Conservation (phyloP, 1,140 invertebrate genomes). For the Hypothenemus hampei region DNA sequence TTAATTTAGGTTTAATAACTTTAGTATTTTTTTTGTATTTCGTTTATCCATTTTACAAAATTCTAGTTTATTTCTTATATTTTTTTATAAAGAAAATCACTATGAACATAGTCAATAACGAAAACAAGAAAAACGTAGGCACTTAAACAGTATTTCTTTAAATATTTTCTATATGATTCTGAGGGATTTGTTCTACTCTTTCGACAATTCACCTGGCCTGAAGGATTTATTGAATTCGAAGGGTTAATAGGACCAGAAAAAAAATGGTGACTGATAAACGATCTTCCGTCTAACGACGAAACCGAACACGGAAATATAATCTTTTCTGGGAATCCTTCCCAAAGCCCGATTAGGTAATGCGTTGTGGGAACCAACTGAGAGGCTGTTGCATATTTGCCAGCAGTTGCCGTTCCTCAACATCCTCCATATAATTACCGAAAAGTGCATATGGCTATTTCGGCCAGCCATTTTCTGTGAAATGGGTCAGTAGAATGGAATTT, state of each 20-base stretch:
- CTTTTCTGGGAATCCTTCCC: slow-evolving; percentile 8
- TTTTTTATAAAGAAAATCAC: no score
- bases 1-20: no score
- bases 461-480: slow-evolving; percentile 1
- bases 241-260: no score
- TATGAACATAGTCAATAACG: not conserved
- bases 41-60: no score
- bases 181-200: not conserved
- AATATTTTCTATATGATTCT: not conserved
- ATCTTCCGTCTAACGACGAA: not conserved
- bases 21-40: no score
- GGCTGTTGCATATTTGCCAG: slow-evolving; percentile 14
- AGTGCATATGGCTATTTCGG: slow-evolving; percentile 11
- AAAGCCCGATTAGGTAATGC: slow-evolving; percentile 1
- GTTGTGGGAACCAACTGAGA: slow-evolving; percentile 3
- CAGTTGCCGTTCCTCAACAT: not conserved
- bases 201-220: no score
- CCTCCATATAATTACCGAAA: slow-evolving; percentile 21
- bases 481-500: slow-evolving; percentile 23
- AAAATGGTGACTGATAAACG: not conserved
- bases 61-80: no score
- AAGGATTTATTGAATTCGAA: no score
- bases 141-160: not conserved
- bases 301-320: slow-evolving; percentile 14
- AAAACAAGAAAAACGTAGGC: not conserved